Conservation (phyloP, 1,140 invertebrate species). For the Tigriopus japonicus region DNA sequence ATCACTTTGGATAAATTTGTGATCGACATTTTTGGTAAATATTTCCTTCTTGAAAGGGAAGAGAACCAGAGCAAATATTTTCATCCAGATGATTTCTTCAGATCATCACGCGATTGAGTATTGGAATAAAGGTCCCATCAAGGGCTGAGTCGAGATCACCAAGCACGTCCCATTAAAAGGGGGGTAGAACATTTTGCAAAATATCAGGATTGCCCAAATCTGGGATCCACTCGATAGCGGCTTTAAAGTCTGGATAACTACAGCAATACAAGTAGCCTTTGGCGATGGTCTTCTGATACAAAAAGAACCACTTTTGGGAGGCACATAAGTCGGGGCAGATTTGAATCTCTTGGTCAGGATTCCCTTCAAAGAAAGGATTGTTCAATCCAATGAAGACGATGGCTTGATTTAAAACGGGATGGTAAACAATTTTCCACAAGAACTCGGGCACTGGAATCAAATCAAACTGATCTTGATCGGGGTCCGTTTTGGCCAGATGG, state of each 20-base stretch:
- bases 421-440: conserved; percentile 4
- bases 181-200: neutral
- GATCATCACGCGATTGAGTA: too few relatives aligned
- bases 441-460: conserved; percentile 10
- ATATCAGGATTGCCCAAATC: neutral
- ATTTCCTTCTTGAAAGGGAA: too few relatives aligned
- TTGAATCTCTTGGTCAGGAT: neutral
- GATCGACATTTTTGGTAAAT: too few relatives aligned
- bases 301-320: neutral
- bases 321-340: neutral
- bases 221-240: neutral
- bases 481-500: neutral
- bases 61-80: too few relatives aligned
- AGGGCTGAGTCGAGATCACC: too few relatives aligned
- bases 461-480: neutral
- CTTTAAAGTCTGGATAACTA: neutral
- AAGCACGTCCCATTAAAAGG: too few relatives aligned
- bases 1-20: too few relatives aligned
- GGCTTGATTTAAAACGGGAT: neutral
- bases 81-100: too few relatives aligned
- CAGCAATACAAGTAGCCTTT: conserved; percentile 5
- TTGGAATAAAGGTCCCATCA: too few relatives aligned
- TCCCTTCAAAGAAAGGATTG: neutral
- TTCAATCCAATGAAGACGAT: neutral
- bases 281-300: neutral